phyloP scores from a whole-genome alignment of 2,888 invertebrate species.

The Eupithecia tripunctaria region DNA sequence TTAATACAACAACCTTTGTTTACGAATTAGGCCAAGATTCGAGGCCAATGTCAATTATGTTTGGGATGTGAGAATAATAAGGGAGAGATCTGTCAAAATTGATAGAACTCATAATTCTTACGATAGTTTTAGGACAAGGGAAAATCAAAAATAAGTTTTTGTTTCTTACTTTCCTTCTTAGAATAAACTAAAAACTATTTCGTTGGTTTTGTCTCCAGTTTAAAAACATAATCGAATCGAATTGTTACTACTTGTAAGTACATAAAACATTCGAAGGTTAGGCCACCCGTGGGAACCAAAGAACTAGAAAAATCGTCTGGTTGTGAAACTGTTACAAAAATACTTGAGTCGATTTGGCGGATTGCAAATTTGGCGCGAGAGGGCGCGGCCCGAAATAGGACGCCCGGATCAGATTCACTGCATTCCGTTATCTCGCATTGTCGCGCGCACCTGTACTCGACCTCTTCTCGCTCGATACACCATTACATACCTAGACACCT shows the following conservation, averaged over 20 bases:
- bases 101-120: not conserved
- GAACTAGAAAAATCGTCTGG: conserved; percentile 59
- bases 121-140: not conserved
- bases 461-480: conserved; percentile 8
- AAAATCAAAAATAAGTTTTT: not conserved
- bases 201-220: conserved; percentile 29
- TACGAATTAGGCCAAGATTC: conserved; percentile 63
- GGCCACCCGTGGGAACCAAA: conserved; percentile 40
- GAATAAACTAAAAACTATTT: conserved; percentile 16
- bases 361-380: conserved; percentile 83
- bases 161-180: not conserved
- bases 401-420: conserved; percentile 79
- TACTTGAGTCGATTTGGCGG: conserved; percentile 79
- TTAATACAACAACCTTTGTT: conserved; percentile 40
- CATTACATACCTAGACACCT: not conserved
- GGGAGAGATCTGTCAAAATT: conserved; percentile 23
- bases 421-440: conserved; percentile 71
- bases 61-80: conserved; percentile 47
- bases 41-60: conserved; percentile 79
- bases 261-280: conserved; percentile 47
- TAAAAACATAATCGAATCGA: conserved; percentile 11
- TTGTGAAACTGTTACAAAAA: conserved; percentile 82
- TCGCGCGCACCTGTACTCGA: conserved; percentile 58
- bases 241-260: not conserved
- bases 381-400: conserved; percentile 75